Evolutionary conservation across 2,797 vertebrate genomes (phyloP).

Genomic region (Triplophysa yarkandensis): DNA sequence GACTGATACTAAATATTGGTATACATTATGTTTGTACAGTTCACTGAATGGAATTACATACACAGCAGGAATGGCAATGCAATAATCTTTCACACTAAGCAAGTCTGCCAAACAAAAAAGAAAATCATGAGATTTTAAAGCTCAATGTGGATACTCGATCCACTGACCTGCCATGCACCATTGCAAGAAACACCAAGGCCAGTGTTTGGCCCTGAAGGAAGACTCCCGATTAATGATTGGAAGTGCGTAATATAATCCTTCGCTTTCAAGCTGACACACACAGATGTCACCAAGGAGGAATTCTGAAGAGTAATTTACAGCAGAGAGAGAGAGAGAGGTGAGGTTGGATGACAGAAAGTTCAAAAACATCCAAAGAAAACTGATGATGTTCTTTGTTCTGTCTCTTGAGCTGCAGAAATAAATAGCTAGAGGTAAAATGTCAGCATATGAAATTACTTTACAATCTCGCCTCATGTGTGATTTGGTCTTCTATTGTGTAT

Average conservation of each 20-base stretch:
- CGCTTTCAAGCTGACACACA: conserved; percentile 6
- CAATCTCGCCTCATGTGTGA: neutral
- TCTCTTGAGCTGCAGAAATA: conserved; percentile 36
- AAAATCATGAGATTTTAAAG: neutral
- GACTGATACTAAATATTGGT: no score
- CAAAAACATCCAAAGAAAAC: conserved; percentile 43
- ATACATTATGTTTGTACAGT: no score
- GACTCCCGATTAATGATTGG: conserved; percentile 6
- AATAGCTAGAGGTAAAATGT: conserved; percentile 43
- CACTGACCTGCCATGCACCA: neutral
- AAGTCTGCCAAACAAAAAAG: no score
- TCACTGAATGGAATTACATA: no score
- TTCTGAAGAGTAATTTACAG: conserved; percentile 13
- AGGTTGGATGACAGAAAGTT: conserved; percentile 38
- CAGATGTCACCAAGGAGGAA: neutral
- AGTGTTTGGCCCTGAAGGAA: conserved; percentile 8
- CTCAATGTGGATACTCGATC: neutral
- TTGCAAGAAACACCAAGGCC: conserved; percentile 2
- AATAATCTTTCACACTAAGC: no score
- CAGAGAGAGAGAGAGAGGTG: neutral
- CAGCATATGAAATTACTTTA: conserved; percentile 40
- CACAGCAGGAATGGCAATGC: no score
- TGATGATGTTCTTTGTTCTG: conserved; percentile 47
- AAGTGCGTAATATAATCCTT: conserved; percentile 15
- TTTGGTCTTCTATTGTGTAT: conserved; percentile 24